Conservation (phyloP, 2,113 vertebrate species). For the Lepidothrix coronata region DNA sequence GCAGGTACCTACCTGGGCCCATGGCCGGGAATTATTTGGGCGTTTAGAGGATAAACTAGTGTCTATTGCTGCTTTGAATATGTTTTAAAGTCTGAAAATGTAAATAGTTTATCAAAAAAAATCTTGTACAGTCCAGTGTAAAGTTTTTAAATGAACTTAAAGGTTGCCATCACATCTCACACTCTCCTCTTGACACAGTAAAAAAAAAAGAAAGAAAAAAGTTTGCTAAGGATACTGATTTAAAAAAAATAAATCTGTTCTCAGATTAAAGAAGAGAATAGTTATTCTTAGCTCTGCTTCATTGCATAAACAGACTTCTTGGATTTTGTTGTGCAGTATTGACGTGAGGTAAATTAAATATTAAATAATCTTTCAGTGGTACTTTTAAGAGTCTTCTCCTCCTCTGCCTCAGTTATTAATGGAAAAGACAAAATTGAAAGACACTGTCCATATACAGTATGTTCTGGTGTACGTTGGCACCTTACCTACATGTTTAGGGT, state of each 20-base stretch:
- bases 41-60: constrained; percentile 92
- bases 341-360: constrained; percentile 96
- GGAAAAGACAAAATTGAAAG: constrained; percentile 86
- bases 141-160: constrained; percentile 99
- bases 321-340: constrained; percentile 98
- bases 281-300: constrained; percentile 90
- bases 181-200: constrained; percentile 92
- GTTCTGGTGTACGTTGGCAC: constrained; percentile 85
- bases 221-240: constrained; percentile 89
- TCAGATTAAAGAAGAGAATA: constrained; percentile 69
- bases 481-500: constrained; percentile 79
- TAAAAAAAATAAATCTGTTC: constrained; percentile 64
- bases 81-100: constrained; percentile 99
- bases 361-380: constrained; percentile 90
- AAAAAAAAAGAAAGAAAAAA: constrained; percentile 71
- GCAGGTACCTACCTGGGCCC: constrained; percentile 94
- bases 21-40: constrained; percentile 90
- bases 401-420: constrained; percentile 90
- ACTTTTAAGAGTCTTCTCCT: constrained; percentile 87
- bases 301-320: constrained; percentile 93
- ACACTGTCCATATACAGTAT: constrained; percentile 76
- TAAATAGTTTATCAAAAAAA: constrained; percentile 99
- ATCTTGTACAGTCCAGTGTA: constrained; percentile 99
- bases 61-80: constrained; percentile 99
- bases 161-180: constrained; percentile 96